Percentiles rank a stretch among this genome's conserved stretches.
Evolutionary conservation across 2,797 vertebrate genomes (phyloP).

Genomic region (Harpagifer antarcticus): DNA sequence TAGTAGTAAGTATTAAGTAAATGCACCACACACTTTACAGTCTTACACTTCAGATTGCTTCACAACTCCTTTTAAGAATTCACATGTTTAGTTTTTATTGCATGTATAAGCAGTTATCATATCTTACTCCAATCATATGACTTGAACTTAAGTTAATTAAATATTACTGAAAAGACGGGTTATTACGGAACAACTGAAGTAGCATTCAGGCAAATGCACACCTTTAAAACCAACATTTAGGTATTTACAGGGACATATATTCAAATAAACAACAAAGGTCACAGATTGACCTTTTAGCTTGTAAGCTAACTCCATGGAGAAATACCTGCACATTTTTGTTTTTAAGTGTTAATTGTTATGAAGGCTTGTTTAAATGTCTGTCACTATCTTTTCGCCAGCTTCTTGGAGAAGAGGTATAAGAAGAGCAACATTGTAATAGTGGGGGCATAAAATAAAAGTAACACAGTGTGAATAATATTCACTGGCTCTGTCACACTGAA

Average conservation of each 20-base stretch:
- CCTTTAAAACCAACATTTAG: not conserved
- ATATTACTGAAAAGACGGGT: not conserved
- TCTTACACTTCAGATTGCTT: not conserved
- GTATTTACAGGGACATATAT: not conserved
- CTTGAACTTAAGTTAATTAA: not conserved
- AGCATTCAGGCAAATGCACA: not conserved
- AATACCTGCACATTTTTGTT: conserved; percentile 19
- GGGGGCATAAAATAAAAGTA: not conserved
- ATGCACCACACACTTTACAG: not conserved
- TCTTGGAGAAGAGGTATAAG: not conserved
- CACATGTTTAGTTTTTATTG: not conserved
- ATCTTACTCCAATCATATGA: not conserved
- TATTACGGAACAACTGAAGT: not conserved
- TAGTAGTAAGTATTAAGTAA: not conserved
- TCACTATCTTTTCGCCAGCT: no score
- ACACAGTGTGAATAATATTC: conserved; percentile 5
- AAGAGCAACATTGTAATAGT: not conserved
- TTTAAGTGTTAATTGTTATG: conserved; percentile 7
- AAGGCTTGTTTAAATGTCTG: not conserved
- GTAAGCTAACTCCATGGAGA: not conserved
- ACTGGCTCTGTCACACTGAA: conserved; percentile 31
- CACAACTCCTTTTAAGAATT: not conserved
- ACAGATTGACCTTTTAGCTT: conserved; percentile 22
- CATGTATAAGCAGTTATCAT: not conserved
- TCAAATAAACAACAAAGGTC: conserved; percentile 26